Conservation (phyloP, 2,888 invertebrate species). For the Chelonus formosanus region DNA sequence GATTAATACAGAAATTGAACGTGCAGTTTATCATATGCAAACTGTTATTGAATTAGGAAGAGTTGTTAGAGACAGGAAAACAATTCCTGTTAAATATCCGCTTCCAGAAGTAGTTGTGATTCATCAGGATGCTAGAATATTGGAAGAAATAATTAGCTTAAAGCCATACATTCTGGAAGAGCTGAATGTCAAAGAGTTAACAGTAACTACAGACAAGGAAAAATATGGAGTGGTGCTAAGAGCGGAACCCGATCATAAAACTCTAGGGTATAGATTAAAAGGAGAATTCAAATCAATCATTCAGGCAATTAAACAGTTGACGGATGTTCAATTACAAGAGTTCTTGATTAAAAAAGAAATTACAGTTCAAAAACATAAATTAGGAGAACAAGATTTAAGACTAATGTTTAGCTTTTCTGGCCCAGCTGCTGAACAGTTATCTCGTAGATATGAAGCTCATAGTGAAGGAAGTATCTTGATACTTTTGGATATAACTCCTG, state of each 20-base stretch:
- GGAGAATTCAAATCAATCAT: slow-evolving; percentile 89
- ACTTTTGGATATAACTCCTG: slow-evolving; percentile 87
- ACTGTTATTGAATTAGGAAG: slow-evolving; percentile 93
- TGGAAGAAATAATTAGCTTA: slow-evolving; percentile 81
- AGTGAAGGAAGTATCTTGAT: slow-evolving; percentile 91
- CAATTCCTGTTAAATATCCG: slow-evolving; percentile 95
- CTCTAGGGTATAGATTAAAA: slow-evolving; percentile 87
- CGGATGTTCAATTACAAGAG: slow-evolving; percentile 80
- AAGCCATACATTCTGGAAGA: slow-evolving; percentile 90
- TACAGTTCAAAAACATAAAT: slow-evolving; percentile 77
- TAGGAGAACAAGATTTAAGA: slow-evolving; percentile 82
- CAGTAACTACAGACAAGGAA: slow-evolving; percentile 87
- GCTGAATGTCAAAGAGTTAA: slow-evolving; percentile 87
- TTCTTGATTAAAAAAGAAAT: slow-evolving; percentile 77
- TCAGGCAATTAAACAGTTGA: slow-evolving; percentile 80
- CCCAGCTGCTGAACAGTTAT: slow-evolving; percentile 69
- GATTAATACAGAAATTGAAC: slow-evolving; percentile 87
- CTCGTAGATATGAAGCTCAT: slow-evolving; percentile 86
- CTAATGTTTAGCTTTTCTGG: slow-evolving; percentile 81
- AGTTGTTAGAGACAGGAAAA: slow-evolving; percentile 90
- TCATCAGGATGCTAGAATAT: slow-evolving; percentile 80
- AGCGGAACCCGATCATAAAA: slow-evolving; percentile 95
- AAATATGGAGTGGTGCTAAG: slow-evolving; percentile 90
- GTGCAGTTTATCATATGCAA: slow-evolving; percentile 92
- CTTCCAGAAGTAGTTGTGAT: slow-evolving; percentile 95